Conservation (phyloP, 2,113 vertebrate genomes). For the Myotis yumanensis region DNA sequence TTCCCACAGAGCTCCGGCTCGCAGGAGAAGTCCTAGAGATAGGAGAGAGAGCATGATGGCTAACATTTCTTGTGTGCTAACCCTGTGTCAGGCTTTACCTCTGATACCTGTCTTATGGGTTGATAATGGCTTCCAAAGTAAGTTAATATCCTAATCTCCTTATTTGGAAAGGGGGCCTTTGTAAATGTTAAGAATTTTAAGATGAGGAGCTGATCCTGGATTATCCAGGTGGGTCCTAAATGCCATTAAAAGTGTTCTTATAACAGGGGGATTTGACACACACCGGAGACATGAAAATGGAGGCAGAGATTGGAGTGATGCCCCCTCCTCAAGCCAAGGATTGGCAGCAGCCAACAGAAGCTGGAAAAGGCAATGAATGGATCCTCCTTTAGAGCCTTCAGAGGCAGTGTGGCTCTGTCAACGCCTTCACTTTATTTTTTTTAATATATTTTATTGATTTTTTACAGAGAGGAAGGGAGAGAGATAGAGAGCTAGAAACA, state of each 20-base stretch:
- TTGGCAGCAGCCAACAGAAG: background rate
- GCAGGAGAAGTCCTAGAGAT: background rate
- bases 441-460: no score
- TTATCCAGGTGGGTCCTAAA: background rate
- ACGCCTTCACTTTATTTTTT: background rate
- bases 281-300: background rate
- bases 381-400: background rate
- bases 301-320: background rate
- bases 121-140: background rate
- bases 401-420: background rate
- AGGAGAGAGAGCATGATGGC: background rate
- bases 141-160: background rate
- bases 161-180: background rate
- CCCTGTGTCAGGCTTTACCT: background rate
- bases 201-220: background rate
- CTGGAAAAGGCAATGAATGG: background rate
- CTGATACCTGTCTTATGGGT: background rate
- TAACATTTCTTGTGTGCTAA: background rate
- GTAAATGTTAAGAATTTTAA: background rate
- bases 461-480: no score
- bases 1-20: background rate
- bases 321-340: background rate
- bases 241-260: background rate
- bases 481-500: no score
- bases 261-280: background rate